Evolutionary conservation across 2,797 vertebrate species (phyloP).

Genomic region (Semaprochilodus insignis): DNA sequence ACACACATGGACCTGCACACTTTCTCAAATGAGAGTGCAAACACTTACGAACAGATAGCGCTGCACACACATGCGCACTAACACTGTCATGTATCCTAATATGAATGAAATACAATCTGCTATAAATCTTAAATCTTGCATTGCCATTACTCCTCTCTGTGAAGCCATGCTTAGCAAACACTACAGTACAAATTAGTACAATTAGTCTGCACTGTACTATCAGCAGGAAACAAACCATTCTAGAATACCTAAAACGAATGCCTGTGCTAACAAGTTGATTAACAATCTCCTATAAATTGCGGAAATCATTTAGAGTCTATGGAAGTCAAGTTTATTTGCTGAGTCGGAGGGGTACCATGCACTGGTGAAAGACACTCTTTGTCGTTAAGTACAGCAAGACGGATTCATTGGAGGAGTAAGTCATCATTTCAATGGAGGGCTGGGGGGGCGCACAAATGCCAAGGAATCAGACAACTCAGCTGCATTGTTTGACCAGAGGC

Average conservation of each 20-base stretch:
- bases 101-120: too few relatives aligned
- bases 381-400: neutral
- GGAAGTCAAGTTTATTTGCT: neutral
- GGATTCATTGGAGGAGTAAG: neutral
- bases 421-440: neutral
- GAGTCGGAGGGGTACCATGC: neutral
- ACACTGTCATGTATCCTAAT: neutral
- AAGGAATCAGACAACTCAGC: neutral
- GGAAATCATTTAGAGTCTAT: neutral
- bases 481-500: neutral
- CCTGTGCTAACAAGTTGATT: neutral
- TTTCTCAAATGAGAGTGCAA: slow-evolving; percentile 33
- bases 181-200: too few relatives aligned
- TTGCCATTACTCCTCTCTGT: too few relatives aligned
- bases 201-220: too few relatives aligned
- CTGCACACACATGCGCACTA: neutral
- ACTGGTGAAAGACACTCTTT: neutral
- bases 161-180: too few relatives aligned
- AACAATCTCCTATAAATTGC: neutral
- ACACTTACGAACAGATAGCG: slow-evolving; percentile 27
- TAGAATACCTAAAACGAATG: neutral
- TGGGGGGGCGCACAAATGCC: neutral
- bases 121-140: too few relatives aligned
- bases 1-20: slow-evolving; percentile 41
- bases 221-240: too few relatives aligned